Percentiles rank a stretch among this genome's conserved stretches.
phyloP scores from a whole-genome alignment of 1,140 invertebrate species.

The Philopotamus ludificatus region DNA sequence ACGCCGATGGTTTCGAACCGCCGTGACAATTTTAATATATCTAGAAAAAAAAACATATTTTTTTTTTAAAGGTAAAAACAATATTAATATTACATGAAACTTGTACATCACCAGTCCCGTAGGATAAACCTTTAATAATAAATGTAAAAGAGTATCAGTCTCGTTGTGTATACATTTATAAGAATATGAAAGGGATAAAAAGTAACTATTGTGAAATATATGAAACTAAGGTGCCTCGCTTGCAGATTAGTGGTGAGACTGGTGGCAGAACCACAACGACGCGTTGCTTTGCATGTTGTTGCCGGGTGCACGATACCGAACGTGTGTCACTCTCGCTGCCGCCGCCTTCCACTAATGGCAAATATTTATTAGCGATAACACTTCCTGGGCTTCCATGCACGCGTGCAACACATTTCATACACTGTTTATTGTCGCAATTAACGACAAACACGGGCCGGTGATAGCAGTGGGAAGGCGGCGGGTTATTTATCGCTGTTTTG shows the following conservation, averaged over 20 bases:
- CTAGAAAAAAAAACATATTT: too few species aligned
- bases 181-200: neutral
- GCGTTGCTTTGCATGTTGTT: neutral
- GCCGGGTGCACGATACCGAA: neutral
- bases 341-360: constrained; percentile 14
- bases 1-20: too few species aligned
- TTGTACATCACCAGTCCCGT: too few species aligned
- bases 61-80: too few species aligned
- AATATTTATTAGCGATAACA: constrained; percentile 26
- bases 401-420: constrained; percentile 5
- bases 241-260: neutral
- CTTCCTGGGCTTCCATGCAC: constrained; percentile 13
- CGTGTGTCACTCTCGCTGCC: neutral
- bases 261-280: neutral
- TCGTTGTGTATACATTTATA: neutral
- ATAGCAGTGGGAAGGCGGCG: too few species aligned
- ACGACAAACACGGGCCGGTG: too few species aligned
- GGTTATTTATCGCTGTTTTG: too few species aligned
- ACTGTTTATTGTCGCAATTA: constrained; percentile 12
- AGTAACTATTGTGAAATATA: neutral
- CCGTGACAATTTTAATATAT: too few species aligned
- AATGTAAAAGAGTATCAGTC: too few species aligned
- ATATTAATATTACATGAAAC: too few species aligned
- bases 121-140: too few species aligned
- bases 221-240: neutral